Conservation (phyloP, 2,797 vertebrate species). For the Hyperoplus immaculatus region DNA sequence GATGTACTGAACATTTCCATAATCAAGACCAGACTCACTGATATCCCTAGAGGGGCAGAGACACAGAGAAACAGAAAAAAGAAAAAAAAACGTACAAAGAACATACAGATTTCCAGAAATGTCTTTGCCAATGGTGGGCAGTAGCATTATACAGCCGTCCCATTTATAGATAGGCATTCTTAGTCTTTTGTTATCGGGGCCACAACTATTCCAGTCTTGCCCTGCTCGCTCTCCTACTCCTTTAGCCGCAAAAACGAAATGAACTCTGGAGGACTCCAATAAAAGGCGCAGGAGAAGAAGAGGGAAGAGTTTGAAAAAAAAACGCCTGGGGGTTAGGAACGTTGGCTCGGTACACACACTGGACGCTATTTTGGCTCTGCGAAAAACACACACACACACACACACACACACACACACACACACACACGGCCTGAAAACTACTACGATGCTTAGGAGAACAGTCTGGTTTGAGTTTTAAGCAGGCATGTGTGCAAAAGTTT, state of each 20-base stretch:
- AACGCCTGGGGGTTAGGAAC: conserved; percentile 34
- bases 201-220: conserved; percentile 69
- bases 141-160: conserved; percentile 36
- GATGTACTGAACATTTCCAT: conserved; percentile 32
- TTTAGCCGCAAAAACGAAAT: conserved; percentile 49
- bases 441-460: conserved; percentile 9
- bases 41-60: conserved; percentile 29
- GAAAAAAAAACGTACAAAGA: conserved; percentile 1
- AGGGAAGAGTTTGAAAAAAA: conserved; percentile 23
- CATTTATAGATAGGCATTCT: conserved; percentile 62
- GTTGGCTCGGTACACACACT: not conserved
- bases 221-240: conserved; percentile 57
- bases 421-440: too few species aligned
- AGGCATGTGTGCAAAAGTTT: conserved; percentile 26
- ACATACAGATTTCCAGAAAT: conserved; percentile 17
- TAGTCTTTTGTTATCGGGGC: conserved; percentile 64
- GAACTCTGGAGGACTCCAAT: conserved; percentile 64
- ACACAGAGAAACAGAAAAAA: not conserved
- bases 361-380: conserved; percentile 16
- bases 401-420: too few species aligned
- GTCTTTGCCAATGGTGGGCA: conserved; percentile 55
- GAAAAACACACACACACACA: too few species aligned
- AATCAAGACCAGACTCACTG: conserved; percentile 53
- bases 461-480: conserved; percentile 48
- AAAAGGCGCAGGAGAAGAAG: conserved; percentile 37